phyloP scores from a whole-genome alignment of 2,797 vertebrate species.

The Eleutherodactylus coqui region DNA sequence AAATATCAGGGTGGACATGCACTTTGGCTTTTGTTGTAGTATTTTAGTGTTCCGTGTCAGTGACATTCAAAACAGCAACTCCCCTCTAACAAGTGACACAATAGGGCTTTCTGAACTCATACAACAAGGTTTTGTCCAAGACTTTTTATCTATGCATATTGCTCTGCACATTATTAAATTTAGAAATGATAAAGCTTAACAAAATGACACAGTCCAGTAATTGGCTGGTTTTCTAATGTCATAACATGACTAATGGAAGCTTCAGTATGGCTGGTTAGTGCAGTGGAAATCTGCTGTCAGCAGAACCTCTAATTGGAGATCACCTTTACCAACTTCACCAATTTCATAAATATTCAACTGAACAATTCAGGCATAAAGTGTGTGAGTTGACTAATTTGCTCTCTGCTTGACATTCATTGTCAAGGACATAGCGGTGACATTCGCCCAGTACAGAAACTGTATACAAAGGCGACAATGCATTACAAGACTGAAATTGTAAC shows the following conservation, averaged over 20 bases:
- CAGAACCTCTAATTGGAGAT: conserved; percentile 70
- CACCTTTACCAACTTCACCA: conserved; percentile 67
- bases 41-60: not conserved
- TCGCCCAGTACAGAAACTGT: conserved; percentile 26
- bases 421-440: conserved; percentile 64
- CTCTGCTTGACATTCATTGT: conserved; percentile 60
- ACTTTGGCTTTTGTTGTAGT: conserved; percentile 7
- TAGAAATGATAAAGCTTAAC: conserved; percentile 47
- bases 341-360: conserved; percentile 54
- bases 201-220: conserved; percentile 60
- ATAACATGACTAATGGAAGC: conserved; percentile 66
- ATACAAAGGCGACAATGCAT: conserved; percentile 13
- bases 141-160: conserved; percentile 49
- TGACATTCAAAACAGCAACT: not conserved
- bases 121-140: not conserved
- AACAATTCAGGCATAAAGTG: conserved; percentile 36
- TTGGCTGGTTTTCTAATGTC: conserved; percentile 65
- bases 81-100: conserved; percentile 19
- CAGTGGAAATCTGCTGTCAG: conserved; percentile 68
- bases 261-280: conserved; percentile 64
- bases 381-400: not conserved
- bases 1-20: not conserved
- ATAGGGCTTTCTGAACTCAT: conserved; percentile 18
- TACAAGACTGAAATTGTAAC: conserved; percentile 26
- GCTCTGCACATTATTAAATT: conserved; percentile 50